These are phyloP conservation scores for Andrena bucephala DNA, from an alignment of 2,888 invertebrate genomes.

Conservation along the genomic window DNA sequence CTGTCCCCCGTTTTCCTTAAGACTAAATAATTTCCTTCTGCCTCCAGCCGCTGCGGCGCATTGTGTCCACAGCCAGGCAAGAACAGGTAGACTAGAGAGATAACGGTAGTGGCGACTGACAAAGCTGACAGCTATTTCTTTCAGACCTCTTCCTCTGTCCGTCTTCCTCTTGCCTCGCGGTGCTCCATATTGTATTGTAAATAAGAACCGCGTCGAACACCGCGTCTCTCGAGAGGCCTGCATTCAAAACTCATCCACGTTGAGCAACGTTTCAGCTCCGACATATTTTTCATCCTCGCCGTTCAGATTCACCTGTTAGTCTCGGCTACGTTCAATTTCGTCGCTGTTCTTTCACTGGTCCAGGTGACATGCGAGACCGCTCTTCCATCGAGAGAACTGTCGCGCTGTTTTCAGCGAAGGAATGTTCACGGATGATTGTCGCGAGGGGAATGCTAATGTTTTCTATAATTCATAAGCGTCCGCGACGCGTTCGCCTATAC, in stretches of 20 bases:
- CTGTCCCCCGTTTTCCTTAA: constrained; percentile 16
- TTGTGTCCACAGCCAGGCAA: constrained; percentile 42
- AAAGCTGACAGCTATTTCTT: constrained; percentile 68
- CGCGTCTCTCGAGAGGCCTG: constrained; percentile 33
- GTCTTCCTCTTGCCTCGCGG: constrained; percentile 26
- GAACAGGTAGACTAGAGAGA: constrained; percentile 65
- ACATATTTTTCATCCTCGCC: constrained; percentile 14
- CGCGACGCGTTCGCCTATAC: too few species aligned
- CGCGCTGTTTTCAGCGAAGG: not conserved
- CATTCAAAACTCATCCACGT: constrained; percentile 12
- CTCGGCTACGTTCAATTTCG: constrained; percentile 8
- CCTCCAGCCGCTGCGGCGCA: constrained; percentile 17
- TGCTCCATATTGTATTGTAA: constrained; percentile 63
- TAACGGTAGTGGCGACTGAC: constrained; percentile 71
- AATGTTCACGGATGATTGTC: not conserved
- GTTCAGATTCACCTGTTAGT: constrained; percentile 48
- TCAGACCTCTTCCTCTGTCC: constrained; percentile 35
- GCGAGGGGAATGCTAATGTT: constrained; percentile 28
- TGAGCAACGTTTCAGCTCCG: not conserved
- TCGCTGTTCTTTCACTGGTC: constrained; percentile 12
- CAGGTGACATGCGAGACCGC: not conserved
- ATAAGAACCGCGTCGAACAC: constrained; percentile 37
- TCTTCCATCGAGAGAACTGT: constrained; percentile 16
- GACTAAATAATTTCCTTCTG: constrained; percentile 36
- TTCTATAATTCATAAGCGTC: constrained; percentile 33